Evolutionary conservation across 1,140 invertebrate genomes (phyloP).

Genomic region (Drosophila yakuba): DNA sequence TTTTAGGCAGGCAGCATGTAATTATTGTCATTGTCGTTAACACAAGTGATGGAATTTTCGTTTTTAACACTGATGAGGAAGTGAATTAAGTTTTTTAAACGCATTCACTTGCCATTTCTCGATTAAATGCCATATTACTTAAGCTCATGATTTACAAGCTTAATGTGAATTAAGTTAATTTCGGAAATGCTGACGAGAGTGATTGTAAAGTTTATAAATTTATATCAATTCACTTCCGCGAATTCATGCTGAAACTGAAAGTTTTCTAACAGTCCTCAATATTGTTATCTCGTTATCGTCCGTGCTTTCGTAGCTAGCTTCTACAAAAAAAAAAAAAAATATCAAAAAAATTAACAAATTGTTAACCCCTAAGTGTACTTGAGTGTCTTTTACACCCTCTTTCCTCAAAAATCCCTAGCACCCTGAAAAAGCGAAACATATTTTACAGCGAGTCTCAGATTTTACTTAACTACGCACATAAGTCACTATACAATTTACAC

Average conservation of each 20-base stretch:
- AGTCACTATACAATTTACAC: conserved; percentile 61
- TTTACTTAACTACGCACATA: conserved; percentile 82
- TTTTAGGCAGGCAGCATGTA: conserved; percentile 49
- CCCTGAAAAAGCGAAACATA: conserved; percentile 44
- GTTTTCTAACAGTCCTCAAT: conserved; percentile 20
- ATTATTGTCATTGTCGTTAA: conserved; percentile 10
- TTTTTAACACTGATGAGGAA: conserved; percentile 11
- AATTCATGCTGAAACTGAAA: conserved; percentile 31
- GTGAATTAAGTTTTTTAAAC: conserved; percentile 2
- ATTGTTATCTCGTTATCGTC: conserved; percentile 49
- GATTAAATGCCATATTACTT: conserved; percentile 15
- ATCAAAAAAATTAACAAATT: neutral
- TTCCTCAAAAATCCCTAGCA: conserved; percentile 21
- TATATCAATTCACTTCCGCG: conserved; percentile 18
- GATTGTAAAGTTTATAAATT: neutral
- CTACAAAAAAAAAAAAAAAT: conserved; percentile 12
- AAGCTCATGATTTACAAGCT: conserved; percentile 18
- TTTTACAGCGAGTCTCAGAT: conserved; percentile 79
- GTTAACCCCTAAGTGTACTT: conserved; percentile 70
- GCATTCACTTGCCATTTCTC: neutral
- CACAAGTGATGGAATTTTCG: conserved; percentile 10
- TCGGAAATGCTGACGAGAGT: conserved; percentile 3
- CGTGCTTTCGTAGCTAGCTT: conserved; percentile 48
- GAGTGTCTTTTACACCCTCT: conserved; percentile 48
- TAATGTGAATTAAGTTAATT: conserved; percentile 16